Base-by-base conservation (phyloP, 2,797 vertebrate species). In the Betta splendens region DNA sequence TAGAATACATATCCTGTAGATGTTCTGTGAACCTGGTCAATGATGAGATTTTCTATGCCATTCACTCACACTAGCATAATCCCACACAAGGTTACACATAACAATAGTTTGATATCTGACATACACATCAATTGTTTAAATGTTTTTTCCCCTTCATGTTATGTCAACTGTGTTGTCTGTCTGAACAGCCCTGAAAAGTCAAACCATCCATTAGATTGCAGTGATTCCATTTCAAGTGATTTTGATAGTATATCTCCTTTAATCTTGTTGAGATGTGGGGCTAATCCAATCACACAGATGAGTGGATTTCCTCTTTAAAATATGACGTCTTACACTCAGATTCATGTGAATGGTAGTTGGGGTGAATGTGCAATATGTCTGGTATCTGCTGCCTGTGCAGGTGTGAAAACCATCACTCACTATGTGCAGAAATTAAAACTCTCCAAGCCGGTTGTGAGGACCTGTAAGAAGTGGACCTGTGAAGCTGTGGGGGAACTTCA, bases 261-360 rank as follows among this genome's bases (percentile, higher is more conserved):
- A 68, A 73, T 83, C 74, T 68, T 64, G 69, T 85, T 79, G 64
- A 43, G 31, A 61, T 47, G 65, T 72, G 70, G 36, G 55, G 12
- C 44, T 85, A 87, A 89, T 89, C 84, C 81, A 85, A 73, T 90
- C 87, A 67, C 62, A 55, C 40, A 65, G 47, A 79, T 68, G 61
- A 69, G 65, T 69, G 64, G 72, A 78, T 71, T 70, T 78, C 39
- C 49, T 48, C 60, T 70, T 43, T 32, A 52, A 80, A 84, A 80
- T 80, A 68, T 76, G 64, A 72, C 63, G 69, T 53, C n/a, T 64
- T 56, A 50, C 45, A 68, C 51, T 59, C 38, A 52, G n/a, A n/a
- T n/a, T n/a, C n/a, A n/a, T n/a, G 16, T 56, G 26, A 12, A 1
- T 36, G 71, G 28, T 44, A 37, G 17, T 48, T 7, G 4, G 42